Evolutionary conservation across 2,113 vertebrate species (phyloP).

Genomic region (Stigmatopora argus): DNA sequence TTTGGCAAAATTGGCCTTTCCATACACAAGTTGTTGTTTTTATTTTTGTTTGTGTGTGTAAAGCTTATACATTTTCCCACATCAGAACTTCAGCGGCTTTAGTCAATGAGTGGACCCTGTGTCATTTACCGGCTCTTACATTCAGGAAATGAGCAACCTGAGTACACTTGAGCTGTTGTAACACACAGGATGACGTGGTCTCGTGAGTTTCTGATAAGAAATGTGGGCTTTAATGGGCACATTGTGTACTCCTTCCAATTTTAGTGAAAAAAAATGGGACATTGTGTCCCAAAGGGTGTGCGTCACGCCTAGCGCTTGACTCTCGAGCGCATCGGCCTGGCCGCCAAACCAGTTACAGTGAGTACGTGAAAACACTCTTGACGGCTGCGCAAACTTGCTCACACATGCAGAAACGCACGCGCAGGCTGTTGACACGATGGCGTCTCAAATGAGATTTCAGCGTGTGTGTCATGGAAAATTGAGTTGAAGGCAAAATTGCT

Average conservation of each 20-base stretch:
- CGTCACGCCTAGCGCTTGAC: conserved; percentile 3
- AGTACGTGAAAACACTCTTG: conserved; percentile 11
- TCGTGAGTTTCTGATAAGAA: conserved; percentile 34
- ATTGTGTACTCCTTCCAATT: conserved; percentile 7
- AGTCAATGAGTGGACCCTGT: conserved; percentile 6
- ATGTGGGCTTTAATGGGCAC: conserved; percentile 6
- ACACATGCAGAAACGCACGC: conserved; percentile 30
- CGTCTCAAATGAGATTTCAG: conserved; percentile 43
- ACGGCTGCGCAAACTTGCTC: conserved; percentile 48
- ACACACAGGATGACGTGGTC: conserved; percentile 25
- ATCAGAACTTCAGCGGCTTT: neutral
- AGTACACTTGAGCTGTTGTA: conserved; percentile 29
- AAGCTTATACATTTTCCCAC: conserved; percentile 1
- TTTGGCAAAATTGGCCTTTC: too few species aligned
- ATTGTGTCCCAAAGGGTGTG: conserved; percentile 16
- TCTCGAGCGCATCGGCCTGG: neutral
- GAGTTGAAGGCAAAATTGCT: conserved; percentile 66
- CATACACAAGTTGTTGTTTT: too few species aligned
- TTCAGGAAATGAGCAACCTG: conserved; percentile 45
- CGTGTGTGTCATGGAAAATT: conserved; percentile 80
- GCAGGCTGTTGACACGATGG: conserved; percentile 27
- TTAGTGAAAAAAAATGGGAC: neutral
- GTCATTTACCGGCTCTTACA: conserved; percentile 29
- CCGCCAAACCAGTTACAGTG: conserved; percentile 37
- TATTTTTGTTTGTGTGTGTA: neutral